Base-by-base conservation (phyloP, 2,888 invertebrate genomes). In the Fragum whitleyi region DNA sequence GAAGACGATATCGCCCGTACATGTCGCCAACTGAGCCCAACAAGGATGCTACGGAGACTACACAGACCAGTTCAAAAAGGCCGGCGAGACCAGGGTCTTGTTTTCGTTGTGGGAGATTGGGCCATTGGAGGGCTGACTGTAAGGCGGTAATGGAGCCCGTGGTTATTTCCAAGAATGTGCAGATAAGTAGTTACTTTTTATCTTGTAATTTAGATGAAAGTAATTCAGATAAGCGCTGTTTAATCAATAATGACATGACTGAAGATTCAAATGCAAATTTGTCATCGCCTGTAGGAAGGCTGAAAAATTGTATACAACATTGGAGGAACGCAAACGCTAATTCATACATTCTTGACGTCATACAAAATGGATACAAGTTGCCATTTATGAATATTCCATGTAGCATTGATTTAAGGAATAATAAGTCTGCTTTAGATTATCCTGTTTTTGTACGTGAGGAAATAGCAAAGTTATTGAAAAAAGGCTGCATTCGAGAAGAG, bases 121-220 rank as follows among this genome's bases (percentile, higher is more conserved):
- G n/a, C n/a, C n/a, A 81, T 55, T 81, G 77, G 78, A 32, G 74
- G 19, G 7, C 26, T 14, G 75, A 77, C 19, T 81, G 77, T 53
- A 14, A 23, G 3, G 32, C 32, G 32, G 57, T n/a, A n/a, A 23
- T 7, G 21, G 1, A 36, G 6, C 6, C 16, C 19, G 26, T 55
- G n/a, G 29, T 26, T 36, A 36, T 23, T 51, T 26, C 51, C 19
- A 53, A 7, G 23, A 65, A 42, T 36, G 23, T 29, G n/a, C n/a
- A 74, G 62, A 42, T 69, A 79, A 69, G 55, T 79, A 74, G 47
- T 29, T 36, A 23, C 19, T 6, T 68, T 39, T 77, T 21, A n/a
- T 19, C n/a, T 65, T 1, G n/a, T 36, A 11, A 6, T 39, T 21
- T 23, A 39, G 36, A 1, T 53, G 28, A 61, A 23, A 61, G n/a